Conservation (phyloP, 1,140 invertebrate genomes). For the Zaprionus taronus region DNA sequence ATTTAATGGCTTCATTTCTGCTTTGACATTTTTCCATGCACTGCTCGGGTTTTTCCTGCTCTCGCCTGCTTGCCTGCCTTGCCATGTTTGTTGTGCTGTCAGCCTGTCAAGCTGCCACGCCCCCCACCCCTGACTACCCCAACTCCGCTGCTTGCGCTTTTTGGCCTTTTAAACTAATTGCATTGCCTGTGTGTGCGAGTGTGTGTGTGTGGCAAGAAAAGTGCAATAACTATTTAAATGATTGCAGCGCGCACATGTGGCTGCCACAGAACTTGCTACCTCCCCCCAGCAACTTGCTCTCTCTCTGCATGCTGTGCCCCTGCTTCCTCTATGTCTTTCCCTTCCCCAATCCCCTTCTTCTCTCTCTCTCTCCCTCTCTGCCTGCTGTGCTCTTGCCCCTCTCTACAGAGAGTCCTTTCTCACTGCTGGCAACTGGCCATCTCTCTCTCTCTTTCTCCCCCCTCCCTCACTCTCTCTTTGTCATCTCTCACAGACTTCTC, state of each 20-base stretch:
- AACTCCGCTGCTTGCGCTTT: constrained; percentile 36
- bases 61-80: constrained; percentile 11
- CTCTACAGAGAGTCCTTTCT: neutral
- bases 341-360: too few species aligned
- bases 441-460: neutral
- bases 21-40: constrained; percentile 76
- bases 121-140: constrained; percentile 6
- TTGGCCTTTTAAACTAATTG: constrained; percentile 81
- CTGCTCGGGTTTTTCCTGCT: constrained; percentile 40
- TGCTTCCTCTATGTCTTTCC: too few species aligned
- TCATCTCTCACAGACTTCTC: too few species aligned
- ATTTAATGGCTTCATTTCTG: constrained; percentile 80
- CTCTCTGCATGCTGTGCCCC: too few species aligned
- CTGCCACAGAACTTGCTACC: constrained; percentile 21
- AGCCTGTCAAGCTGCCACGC: constrained; percentile 57
- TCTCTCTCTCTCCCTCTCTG: too few species aligned
- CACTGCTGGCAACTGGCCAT: neutral
- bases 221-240: constrained; percentile 82
- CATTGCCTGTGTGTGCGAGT: constrained; percentile 68
- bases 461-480: too few species aligned
- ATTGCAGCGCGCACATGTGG: constrained; percentile 60
- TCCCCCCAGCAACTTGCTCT: neutral
- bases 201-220: constrained; percentile 54
- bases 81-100: constrained; percentile 69
- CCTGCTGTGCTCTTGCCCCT: neutral